Conservation (phyloP, 1,140 invertebrate species). For the Plutomurus gul region DNA sequence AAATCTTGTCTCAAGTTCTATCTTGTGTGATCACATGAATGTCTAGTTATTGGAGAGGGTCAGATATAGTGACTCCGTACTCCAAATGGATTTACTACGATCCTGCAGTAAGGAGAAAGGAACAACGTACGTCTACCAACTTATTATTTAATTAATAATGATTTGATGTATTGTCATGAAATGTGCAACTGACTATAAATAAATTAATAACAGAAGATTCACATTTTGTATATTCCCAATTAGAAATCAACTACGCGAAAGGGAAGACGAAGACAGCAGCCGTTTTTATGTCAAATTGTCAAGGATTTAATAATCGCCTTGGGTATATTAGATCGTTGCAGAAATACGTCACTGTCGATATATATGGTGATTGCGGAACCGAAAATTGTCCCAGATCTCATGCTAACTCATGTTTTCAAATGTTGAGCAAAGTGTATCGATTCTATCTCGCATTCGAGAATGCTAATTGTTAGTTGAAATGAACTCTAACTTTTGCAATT, state of each 20-base stretch:
- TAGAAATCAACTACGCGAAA: background rate
- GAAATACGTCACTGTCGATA: constrained; percentile 65
- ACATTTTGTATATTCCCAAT: too few species aligned
- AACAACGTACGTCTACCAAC: constrained; percentile 17
- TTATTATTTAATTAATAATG: too few species aligned
- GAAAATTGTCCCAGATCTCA: constrained; percentile 69
- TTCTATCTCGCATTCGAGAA: constrained; percentile 93
- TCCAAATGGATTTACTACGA: constrained; percentile 89
- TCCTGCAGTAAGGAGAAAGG: constrained; percentile 51
- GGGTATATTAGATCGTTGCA: constrained; percentile 63
- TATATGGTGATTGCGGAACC: constrained; percentile 69
- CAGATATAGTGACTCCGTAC: constrained; percentile 92
- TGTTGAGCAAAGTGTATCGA: constrained; percentile 85
- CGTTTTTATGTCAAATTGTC: constrained; percentile 71
- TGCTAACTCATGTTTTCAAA: constrained; percentile 58
- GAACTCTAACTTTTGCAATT: too few species aligned
- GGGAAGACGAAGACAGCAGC: constrained; percentile 62
- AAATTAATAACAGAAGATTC: too few species aligned
- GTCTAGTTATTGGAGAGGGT: constrained; percentile 66
- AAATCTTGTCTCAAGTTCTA: too few species aligned
- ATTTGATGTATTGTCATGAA: too few species aligned
- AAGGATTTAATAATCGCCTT: constrained; percentile 62
- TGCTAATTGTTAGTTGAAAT: too few species aligned
- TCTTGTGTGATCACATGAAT: too few species aligned
- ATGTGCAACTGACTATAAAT: too few species aligned